phyloP scores from a whole-genome alignment of 2,797 vertebrate species.

The Gobionotothen gibberifrons region DNA sequence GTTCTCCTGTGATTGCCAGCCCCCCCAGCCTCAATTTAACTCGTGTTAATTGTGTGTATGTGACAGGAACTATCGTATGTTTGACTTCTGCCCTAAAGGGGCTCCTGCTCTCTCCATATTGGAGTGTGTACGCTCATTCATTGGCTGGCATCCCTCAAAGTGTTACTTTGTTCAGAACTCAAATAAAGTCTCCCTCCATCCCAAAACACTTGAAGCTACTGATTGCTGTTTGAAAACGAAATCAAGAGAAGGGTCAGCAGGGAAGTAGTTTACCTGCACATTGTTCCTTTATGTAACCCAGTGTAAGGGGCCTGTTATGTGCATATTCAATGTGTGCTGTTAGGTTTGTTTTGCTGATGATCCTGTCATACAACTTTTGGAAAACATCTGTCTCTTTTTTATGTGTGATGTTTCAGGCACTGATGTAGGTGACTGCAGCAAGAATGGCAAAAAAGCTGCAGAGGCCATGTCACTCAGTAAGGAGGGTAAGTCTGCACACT shows the following conservation, averaged over 20 bases:
- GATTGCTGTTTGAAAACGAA: slow-evolving; percentile 10
- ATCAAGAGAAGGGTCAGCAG: background rate
- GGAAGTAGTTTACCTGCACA: slow-evolving; percentile 42
- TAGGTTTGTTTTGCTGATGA: slow-evolving; percentile 7
- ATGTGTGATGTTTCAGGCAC: slow-evolving; percentile 77
- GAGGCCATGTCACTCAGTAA: slow-evolving; percentile 95
- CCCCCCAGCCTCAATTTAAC: background rate
- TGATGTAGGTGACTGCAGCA: slow-evolving; percentile 89
- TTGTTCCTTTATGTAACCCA: slow-evolving; percentile 36
- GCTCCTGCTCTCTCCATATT: slow-evolving; percentile 40
- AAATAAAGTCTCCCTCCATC: slow-evolving; percentile 34
- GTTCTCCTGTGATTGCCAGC: background rate
- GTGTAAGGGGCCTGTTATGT: slow-evolving; percentile 22
- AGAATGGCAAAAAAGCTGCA: slow-evolving; percentile 88
- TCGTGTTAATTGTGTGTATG: slow-evolving; percentile 3
- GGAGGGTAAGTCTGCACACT: slow-evolving; percentile 86
- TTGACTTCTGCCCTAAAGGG: slow-evolving; percentile 29
- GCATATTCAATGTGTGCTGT: slow-evolving; percentile 14
- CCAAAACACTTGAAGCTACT: background rate
- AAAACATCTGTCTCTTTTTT: slow-evolving; percentile 14
- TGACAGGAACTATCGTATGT: slow-evolving; percentile 13
- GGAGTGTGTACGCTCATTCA: slow-evolving; percentile 50
- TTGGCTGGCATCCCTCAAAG: slow-evolving; percentile 68
- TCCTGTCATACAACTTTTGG: slow-evolving; percentile 8
- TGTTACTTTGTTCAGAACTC: slow-evolving; percentile 54